These are phyloP conservation scores for Sphecodes monilicornis DNA, from an alignment of 2,888 invertebrate genomes.

Conservation along the genomic window DNA sequence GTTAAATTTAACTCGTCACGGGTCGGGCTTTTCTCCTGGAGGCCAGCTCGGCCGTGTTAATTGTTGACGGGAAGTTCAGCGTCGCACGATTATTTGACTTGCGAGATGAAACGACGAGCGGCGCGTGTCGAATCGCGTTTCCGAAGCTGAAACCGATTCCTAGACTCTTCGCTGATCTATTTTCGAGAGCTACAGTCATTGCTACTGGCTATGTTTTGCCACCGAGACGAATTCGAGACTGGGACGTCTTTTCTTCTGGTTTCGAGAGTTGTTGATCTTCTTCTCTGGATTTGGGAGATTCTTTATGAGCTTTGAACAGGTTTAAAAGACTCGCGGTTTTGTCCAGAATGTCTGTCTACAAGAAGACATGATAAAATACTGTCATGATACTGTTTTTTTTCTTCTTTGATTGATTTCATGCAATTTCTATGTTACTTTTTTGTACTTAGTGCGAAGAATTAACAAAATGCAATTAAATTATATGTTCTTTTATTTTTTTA, in stretches of 20 bases:
- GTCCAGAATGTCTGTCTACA: too few relatives aligned
- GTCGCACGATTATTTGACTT: slow-evolving; percentile 50
- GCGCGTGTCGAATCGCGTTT: not conserved
- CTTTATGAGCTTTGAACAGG: not conserved
- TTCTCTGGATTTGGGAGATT: not conserved
- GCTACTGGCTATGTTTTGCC: not conserved
- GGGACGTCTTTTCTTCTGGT: not conserved
- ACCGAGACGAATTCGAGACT: not conserved
- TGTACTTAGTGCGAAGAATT: too few relatives aligned
- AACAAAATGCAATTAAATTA: too few relatives aligned
- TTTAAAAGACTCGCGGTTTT: not conserved
- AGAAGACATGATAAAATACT: too few relatives aligned
- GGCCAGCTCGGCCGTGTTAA: slow-evolving; percentile 41
- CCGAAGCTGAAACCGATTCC: not conserved
- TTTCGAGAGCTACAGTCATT: not conserved
- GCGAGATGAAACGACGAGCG: slow-evolving; percentile 46
- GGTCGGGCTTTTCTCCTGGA: slow-evolving; percentile 38
- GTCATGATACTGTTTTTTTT: not conserved
- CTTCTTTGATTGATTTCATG: not conserved
- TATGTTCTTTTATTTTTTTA: too few relatives aligned
- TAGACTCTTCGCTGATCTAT: slow-evolving; percentile 14
- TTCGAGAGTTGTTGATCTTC: not conserved
- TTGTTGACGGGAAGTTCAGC: slow-evolving; percentile 49
- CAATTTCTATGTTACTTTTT: too few relatives aligned
- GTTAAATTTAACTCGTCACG: slow-evolving; percentile 57